Base-by-base conservation (phyloP, 2,113 vertebrate genomes). In the Merops nubicus region DNA sequence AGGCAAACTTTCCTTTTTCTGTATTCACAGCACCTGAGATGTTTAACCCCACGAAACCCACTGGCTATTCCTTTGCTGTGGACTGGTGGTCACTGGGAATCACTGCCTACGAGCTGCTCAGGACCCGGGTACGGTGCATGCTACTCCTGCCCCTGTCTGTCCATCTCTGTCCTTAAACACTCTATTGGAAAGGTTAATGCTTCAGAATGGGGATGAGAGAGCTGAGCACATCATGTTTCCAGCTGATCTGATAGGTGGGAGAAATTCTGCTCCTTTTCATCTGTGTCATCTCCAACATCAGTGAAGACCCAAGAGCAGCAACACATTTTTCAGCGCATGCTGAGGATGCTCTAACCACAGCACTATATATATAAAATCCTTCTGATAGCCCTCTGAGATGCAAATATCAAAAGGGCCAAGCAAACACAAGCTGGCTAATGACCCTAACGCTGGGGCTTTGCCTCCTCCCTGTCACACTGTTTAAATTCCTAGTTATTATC, bases 31-130 rank as follows among this genome's bases (percentile, higher is more conserved):
- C 99, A 38, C 99, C 99, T 10, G 99, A 99, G 96, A 99, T 99
- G 97, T 99, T 99, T 81, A 98, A 96, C 97, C 97, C 97, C 45
- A 98, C 98, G 62, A 98, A 97, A 73, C 98, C 99, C 78, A 97
- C 98, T 0, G 98, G 99, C 40, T 99, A 99, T 86, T 99, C 99
- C 86, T 99, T 99, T 28, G 98, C 98, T 4, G 98, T 98, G 73
- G 98, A 98, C 97, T 98, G 98, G 98, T 98, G 98, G 98, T 98
- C 98, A 0, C 42, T 98, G 89, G 98, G 98, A 23, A 94, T 99
- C 97, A 99, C 99, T 1, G 99, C 99, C 6, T 99, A 99, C 3
- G 99, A 99, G 96, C 98, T 99, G 48, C 97, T 99, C 25, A 97
- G 99, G 97, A 99, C 99, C 96, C 98, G 99, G 98, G 99, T 99